Percentiles rank a stretch among this genome's conserved stretches.
Evolutionary conservation across 64 coral and sea anemone species (phyloP).

Genomic region (Catalaphyllia jardinei): DNA sequence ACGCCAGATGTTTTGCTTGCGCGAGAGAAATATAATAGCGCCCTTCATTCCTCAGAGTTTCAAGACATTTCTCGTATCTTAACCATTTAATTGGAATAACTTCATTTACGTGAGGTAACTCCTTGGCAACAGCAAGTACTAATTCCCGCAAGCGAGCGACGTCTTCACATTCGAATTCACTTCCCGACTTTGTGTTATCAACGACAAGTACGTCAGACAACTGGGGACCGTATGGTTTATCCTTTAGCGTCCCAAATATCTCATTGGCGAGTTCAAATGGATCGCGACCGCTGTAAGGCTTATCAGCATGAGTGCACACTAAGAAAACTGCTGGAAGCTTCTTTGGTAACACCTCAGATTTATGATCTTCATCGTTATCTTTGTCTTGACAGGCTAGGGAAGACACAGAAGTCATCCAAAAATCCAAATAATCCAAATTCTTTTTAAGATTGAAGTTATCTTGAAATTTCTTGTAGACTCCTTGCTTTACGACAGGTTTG

Average conservation of each 20-base stretch:
- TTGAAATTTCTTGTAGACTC: background rate
- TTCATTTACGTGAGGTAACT: background rate
- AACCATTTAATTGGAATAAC: background rate
- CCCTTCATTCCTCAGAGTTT: too few relatives aligned
- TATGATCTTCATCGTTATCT: background rate
- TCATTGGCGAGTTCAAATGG: background rate
- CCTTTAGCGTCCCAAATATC: background rate
- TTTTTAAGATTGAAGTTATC: background rate
- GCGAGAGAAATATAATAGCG: too few relatives aligned
- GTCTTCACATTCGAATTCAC: background rate
- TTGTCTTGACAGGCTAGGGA: background rate
- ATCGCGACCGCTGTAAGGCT: background rate
- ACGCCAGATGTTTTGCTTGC: too few relatives aligned
- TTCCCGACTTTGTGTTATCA: slow-evolving; percentile 39
- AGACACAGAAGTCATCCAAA: background rate
- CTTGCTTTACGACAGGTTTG: background rate
- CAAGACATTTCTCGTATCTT: too few relatives aligned
- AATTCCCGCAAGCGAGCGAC: slow-evolving; percentile 2
- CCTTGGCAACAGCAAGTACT: slow-evolving; percentile 19
- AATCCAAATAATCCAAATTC: background rate
- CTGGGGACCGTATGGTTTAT: slow-evolving; percentile 30
- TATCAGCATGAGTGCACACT: slow-evolving; percentile 55
- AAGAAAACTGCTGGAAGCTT: slow-evolving; percentile 37
- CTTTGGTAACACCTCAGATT: background rate
- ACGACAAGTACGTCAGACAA: slow-evolving; percentile 35